Percentiles rank a stretch among this genome's conserved stretches.
Conservation (phyloP, 2,797 vertebrate species). For the Syndactyla subalaris region DNA sequence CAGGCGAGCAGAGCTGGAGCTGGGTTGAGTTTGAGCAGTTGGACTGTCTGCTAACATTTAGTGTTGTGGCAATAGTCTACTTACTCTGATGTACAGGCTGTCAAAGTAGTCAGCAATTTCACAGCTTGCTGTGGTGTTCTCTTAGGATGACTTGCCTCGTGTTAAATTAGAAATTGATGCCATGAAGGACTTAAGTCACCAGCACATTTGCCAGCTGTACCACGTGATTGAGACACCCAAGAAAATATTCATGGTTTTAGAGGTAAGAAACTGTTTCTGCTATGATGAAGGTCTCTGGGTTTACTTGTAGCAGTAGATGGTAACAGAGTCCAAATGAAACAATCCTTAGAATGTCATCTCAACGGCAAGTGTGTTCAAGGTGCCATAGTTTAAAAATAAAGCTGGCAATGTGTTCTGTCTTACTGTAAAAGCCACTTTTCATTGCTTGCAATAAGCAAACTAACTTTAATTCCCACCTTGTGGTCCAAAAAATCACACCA, state of each 20-base stretch:
- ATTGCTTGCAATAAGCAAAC: background rate
- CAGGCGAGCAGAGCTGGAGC: background rate
- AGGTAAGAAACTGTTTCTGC: constrained; percentile 79
- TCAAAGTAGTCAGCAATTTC: background rate
- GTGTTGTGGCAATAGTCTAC: rapidly evolving
- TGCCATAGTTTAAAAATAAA: background rate
- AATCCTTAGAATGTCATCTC: background rate
- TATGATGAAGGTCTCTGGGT: rapidly evolving
- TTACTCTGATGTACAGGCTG: background rate
- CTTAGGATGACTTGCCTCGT: constrained; percentile 90
- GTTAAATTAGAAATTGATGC: constrained; percentile 94
- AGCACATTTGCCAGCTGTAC: constrained; percentile 91
- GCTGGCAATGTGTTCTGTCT: background rate
- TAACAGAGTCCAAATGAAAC: background rate
- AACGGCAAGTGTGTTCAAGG: background rate
- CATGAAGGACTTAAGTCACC: constrained; percentile 93
- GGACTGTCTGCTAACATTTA: background rate
- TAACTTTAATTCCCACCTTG: background rate
- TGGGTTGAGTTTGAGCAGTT: background rate
- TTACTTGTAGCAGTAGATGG: background rate
- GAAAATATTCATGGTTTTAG: constrained; percentile 94
- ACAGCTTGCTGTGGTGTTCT: background rate
- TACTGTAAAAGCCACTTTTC: background rate
- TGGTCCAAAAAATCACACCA: background rate
- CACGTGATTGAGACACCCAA: constrained; percentile 91